These are phyloP conservation scores for Calidris pygmaea DNA, from an alignment of 2,113 vertebrate genomes.

Conservation along the genomic window DNA sequence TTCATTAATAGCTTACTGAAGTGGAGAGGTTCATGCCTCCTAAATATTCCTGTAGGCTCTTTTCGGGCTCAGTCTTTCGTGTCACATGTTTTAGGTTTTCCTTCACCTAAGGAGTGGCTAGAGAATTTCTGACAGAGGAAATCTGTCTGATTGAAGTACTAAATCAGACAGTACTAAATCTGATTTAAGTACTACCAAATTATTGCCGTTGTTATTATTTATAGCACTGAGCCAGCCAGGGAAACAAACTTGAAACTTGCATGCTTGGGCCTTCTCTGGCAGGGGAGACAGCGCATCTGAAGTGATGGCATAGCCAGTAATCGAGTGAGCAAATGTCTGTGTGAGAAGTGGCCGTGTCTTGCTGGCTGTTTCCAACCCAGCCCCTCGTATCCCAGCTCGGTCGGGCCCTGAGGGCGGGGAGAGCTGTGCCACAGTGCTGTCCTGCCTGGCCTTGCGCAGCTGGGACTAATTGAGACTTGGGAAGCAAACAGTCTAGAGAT, in stretches of 20 bases:
- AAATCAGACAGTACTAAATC: not conserved
- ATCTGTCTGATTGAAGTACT: not conserved
- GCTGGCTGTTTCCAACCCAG: not conserved
- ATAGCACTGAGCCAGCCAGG: too few species aligned
- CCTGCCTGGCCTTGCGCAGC: not conserved
- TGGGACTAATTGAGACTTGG: not conserved
- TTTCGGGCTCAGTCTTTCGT: not conserved
- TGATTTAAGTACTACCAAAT: not conserved
- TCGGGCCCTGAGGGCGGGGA: not conserved
- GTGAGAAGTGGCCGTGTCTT: rapidly evolving
- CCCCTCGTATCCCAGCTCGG: rapidly evolving
- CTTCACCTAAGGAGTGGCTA: not conserved
- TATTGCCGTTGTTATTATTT: not conserved
- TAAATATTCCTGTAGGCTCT: not conserved
- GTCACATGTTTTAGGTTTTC: not conserved
- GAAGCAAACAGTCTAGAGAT: not conserved
- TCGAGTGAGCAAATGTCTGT: not conserved
- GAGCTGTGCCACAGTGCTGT: not conserved
- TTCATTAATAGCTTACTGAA: not conserved
- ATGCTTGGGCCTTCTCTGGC: not conserved
- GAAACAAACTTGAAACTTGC: not conserved
- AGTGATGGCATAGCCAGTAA: not conserved
- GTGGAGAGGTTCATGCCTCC: not conserved
- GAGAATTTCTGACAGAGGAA: not conserved
- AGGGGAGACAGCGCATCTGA: not conserved